These are phyloP conservation scores for Muscicapa adusta DNA, from an alignment of 2,113 vertebrate species.

Conservation along the genomic window DNA sequence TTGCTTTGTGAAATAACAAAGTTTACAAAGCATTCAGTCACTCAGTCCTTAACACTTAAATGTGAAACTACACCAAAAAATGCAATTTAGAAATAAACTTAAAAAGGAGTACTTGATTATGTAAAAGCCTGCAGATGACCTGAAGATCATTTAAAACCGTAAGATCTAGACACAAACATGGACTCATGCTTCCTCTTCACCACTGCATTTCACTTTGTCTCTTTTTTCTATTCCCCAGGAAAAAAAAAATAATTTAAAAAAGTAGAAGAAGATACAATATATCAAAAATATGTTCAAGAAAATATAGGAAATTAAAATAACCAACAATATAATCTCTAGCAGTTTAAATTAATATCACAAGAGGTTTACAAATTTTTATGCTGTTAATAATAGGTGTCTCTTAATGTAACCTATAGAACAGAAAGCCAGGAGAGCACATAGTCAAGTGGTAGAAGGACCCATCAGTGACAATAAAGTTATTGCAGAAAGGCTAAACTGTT, in stretches of 20 bases:
- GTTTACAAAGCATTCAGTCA: neutral
- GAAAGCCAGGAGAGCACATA: neutral
- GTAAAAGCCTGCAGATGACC: neutral
- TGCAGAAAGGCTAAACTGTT: neutral
- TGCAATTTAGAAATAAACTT: neutral
- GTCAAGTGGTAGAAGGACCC: neutral
- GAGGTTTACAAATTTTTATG: neutral
- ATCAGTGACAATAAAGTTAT: neutral
- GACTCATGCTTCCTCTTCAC: neutral
- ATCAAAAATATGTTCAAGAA: neutral
- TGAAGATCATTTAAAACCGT: neutral
- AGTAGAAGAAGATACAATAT: neutral
- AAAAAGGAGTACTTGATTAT: neutral
- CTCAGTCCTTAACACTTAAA: neutral
- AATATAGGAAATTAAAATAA: neutral
- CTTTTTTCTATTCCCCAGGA: neutral
- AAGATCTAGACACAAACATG: neutral
- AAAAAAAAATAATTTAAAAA: neutral
- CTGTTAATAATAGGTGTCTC: neutral
- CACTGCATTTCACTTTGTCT: neutral
- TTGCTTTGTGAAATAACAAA: neutral
- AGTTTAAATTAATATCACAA: neutral
- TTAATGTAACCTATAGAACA: neutral
- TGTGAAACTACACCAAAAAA: neutral
- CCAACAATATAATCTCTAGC: neutral